Evolutionary conservation across 2,888 invertebrate species (phyloP).

Genomic region (Drosophila mercatorum): DNA sequence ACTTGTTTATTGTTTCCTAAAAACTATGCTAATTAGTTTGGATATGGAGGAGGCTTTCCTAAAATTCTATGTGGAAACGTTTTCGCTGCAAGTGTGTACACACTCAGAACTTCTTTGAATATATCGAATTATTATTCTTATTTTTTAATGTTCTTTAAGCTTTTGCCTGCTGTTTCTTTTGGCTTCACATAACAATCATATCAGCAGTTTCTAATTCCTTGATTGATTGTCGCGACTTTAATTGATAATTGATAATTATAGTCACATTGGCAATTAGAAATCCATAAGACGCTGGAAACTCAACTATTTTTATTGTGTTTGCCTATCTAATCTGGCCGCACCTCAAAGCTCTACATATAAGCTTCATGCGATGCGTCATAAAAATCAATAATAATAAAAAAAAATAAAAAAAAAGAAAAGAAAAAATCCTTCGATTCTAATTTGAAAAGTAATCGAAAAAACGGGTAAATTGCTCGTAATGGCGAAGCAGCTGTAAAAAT

Average conservation of each 20-base stretch:
- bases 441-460: constrained; percentile 3
- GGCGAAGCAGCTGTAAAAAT: constrained; percentile 12
- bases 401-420: no score
- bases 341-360: constrained; percentile 12
- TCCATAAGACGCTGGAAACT: constrained; percentile 11
- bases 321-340: constrained; percentile 27
- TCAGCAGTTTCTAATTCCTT: background rate
- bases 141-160: background rate
- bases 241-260: constrained; percentile 16
- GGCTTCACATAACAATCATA: background rate
- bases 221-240: constrained; percentile 6
- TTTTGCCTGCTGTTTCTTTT: background rate
- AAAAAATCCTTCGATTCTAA: constrained; percentile 17
- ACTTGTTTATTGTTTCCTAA: background rate
- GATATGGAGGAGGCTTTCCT: background rate
- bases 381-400: background rate
- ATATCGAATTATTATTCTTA: background rate
- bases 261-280: constrained; percentile 29
- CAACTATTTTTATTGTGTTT: constrained; percentile 33
- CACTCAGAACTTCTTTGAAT: background rate
- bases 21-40: background rate
- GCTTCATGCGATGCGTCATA: constrained; percentile 25
- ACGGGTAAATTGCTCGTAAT: constrained; percentile 15
- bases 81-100: no score
- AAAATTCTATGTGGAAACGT: background rate